Evolutionary conservation across 1,140 invertebrate species (phyloP).

Genomic region (Thaumetopoea pityocampa): DNA sequence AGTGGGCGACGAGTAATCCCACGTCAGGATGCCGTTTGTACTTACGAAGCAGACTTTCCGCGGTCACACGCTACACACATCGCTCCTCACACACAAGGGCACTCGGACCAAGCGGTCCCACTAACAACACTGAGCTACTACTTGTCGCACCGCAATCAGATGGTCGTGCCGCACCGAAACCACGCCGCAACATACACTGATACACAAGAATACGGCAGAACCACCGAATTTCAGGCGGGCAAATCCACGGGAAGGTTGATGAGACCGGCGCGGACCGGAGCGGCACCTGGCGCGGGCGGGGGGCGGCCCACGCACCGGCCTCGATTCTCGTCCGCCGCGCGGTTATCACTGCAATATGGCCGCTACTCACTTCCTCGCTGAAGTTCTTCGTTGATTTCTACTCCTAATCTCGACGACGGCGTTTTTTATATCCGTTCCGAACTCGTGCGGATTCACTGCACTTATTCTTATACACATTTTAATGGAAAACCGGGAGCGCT

Average conservation of each 20-base stretch:
- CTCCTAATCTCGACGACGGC: conserved; percentile 71
- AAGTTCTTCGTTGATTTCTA: conserved; percentile 75
- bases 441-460: conserved; percentile 76
- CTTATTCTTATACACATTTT: conserved; percentile 76
- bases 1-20: conserved; percentile 28
- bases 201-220: conserved; percentile 62
- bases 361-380: conserved; percentile 75
- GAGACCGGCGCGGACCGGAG: conserved; percentile 68
- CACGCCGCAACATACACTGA: conserved; percentile 59
- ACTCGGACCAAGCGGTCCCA: conserved; percentile 58
- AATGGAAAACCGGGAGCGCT: conserved; percentile 73
- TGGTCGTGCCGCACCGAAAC: conserved; percentile 45
- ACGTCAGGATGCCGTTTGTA: conserved; percentile 40
- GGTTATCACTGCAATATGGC: conserved; percentile 76
- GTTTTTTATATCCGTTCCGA: conserved; percentile 71
- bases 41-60: conserved; percentile 66
- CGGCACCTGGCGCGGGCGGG: conserved; percentile 72
- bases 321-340: conserved; percentile 75
- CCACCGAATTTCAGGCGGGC: conserved; percentile 67
- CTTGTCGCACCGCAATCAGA: conserved; percentile 24
- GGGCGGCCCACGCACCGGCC: conserved; percentile 74
- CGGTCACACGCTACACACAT: conserved; percentile 64
- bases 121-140: conserved; percentile 55
- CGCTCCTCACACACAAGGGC: conserved; percentile 67
- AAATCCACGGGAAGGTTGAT: conserved; percentile 71